A percentile compares a stretch with the other conserved stretches of the same genome.
These are phyloP conservation scores for Scaptomyza parva DNA, from an alignment of 2,888 invertebrate species.

Conservation along the genomic window DNA sequence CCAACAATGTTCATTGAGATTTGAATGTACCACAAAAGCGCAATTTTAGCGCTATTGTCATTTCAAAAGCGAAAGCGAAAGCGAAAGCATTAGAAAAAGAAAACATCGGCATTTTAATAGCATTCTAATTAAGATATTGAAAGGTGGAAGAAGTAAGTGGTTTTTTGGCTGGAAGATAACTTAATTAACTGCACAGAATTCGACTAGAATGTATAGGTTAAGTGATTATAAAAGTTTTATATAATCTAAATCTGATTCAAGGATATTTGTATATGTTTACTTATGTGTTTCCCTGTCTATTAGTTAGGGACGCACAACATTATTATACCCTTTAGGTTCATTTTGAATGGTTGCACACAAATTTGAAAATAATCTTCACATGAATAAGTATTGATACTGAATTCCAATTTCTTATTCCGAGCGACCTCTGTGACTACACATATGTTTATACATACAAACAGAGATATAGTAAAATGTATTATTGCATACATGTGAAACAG, in stretches of 20 bases:
- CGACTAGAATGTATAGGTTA: no score
- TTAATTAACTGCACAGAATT: no score
- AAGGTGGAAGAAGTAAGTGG: no score
- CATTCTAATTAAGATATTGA: not conserved
- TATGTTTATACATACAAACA: no score
- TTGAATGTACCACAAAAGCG: not conserved
- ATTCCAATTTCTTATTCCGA: not conserved
- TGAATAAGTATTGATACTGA: not conserved
- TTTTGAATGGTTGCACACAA: not conserved
- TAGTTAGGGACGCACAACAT: not conserved
- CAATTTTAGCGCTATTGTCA: not conserved
- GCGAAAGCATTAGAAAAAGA: not conserved
- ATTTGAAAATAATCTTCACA: not conserved
- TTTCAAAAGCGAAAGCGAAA: not conserved
- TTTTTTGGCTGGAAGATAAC: not conserved
- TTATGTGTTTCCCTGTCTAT: not conserved
- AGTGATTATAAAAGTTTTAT: no score
- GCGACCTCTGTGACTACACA: not conserved
- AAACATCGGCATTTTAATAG: not conserved
- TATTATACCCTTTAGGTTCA: not conserved
- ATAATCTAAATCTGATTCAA: not conserved
- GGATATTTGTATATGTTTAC: not conserved
- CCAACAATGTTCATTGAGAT: not conserved
- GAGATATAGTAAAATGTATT: no score
- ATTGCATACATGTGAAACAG: not conserved